A percentile compares a stretch with the other conserved stretches of the same genome.
These are phyloP conservation scores for Dichetophora obliterata DNA, from an alignment of 2,888 invertebrate genomes.

Conservation along the genomic window DNA sequence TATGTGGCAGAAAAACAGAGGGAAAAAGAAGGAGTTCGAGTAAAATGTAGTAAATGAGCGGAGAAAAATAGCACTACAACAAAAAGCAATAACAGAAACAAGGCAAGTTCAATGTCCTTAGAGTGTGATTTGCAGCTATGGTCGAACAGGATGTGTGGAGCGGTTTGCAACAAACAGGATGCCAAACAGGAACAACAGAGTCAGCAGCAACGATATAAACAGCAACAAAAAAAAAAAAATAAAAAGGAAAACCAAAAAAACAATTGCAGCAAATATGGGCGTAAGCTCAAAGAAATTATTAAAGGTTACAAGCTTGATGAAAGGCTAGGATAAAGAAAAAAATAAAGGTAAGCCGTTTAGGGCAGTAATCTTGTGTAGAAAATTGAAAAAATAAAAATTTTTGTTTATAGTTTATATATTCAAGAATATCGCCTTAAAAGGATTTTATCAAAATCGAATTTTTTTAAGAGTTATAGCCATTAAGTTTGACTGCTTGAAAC, in stretches of 20 bases:
- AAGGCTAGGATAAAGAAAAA: too few species aligned
- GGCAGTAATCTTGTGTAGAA: neutral
- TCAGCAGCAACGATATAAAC: conserved; percentile 40
- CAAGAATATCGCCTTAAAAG: too few species aligned
- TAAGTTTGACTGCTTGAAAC: too few species aligned
- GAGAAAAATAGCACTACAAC: neutral
- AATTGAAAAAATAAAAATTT: too few species aligned
- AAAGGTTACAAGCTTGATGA: neutral
- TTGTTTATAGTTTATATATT: too few species aligned
- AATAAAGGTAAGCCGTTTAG: too few species aligned
- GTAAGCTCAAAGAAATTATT: neutral
- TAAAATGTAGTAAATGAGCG: neutral
- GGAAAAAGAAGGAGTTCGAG: neutral
- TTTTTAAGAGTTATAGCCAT: too few species aligned
- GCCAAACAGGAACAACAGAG: neutral
- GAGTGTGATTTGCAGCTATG: conserved; percentile 26
- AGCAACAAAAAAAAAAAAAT: neutral
- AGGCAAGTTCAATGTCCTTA: conserved; percentile 29
- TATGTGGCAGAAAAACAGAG: neutral
- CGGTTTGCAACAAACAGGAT: neutral
- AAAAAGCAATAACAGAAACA: neutral
- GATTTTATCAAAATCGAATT: too few species aligned
- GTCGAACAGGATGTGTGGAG: neutral
- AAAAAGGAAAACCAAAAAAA: neutral
- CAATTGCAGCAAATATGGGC: neutral